A percentile compares a stretch with the other conserved stretches of the same genome.
These are phyloP conservation scores for Lichenostomus cassidix DNA, from an alignment of 2,113 vertebrate genomes.

Conservation along the genomic window DNA sequence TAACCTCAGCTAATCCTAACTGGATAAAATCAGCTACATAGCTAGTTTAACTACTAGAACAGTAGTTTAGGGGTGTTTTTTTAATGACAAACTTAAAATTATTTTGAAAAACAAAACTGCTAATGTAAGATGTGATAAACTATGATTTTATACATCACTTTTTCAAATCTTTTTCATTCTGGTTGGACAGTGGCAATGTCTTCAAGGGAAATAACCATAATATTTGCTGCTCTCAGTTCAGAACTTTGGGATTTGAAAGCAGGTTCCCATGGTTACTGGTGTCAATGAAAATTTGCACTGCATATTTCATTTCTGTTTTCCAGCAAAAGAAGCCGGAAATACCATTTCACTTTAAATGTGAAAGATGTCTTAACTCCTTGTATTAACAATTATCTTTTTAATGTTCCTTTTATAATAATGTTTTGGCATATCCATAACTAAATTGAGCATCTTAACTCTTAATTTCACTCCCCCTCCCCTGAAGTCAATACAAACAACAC, in stretches of 20 bases:
- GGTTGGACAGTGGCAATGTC: not conserved
- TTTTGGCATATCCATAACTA: not conserved
- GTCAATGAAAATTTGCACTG: not conserved
- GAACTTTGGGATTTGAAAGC: not conserved
- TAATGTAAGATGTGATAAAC: not conserved
- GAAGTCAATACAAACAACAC: not conserved
- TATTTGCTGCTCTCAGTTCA: not conserved
- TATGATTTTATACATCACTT: not conserved
- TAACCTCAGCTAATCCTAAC: not conserved
- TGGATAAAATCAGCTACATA: not conserved
- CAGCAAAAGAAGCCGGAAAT: not conserved
- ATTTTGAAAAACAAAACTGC: not conserved
- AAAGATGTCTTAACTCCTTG: not conserved
- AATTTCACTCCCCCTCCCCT: not conserved
- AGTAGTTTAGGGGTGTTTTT: not conserved
- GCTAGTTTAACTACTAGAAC: not conserved
- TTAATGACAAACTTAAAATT: not conserved
- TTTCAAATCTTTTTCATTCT: not conserved
- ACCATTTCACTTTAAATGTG: not conserved
- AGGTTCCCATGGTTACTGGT: not conserved
- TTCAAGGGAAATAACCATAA: not conserved
- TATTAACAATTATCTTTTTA: not conserved
- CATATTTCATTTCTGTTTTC: not conserved
- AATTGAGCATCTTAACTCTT: not conserved
- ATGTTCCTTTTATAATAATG: not conserved